Evolutionary conservation across 2,113 vertebrate species (phyloP).

Genomic region (Spea bombifrons): DNA sequence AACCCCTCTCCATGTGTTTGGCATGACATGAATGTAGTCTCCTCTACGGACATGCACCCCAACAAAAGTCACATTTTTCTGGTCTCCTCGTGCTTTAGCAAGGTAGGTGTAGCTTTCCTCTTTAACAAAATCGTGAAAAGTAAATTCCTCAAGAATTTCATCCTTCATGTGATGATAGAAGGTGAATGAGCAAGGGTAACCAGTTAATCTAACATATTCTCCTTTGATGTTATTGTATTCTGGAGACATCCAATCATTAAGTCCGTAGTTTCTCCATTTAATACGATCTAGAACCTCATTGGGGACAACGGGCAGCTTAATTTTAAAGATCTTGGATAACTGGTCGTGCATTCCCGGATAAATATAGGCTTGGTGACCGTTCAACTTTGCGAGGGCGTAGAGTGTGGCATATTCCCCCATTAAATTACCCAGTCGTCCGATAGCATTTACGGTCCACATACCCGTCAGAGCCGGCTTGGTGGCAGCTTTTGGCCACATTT

Average conservation of each 20-base stretch:
- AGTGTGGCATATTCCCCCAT: constrained; percentile 62
- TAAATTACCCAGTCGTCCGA: constrained; percentile 59
- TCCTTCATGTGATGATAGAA: constrained; percentile 46
- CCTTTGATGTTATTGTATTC: constrained; percentile 39
- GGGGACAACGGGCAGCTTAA: constrained; percentile 8
- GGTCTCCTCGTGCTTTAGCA: neutral
- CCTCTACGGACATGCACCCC: constrained; percentile 46
- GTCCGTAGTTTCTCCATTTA: constrained; percentile 15
- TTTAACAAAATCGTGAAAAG: constrained; percentile 38
- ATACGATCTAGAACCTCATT: neutral
- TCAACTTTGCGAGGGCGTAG: constrained; percentile 55
- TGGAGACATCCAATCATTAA: constrained; percentile 46
- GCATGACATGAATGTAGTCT: constrained; percentile 45
- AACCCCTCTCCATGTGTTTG: constrained; percentile 49
- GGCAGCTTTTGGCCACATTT: neutral
- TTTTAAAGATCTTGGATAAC: constrained; percentile 23
- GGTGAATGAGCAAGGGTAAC: constrained; percentile 47
- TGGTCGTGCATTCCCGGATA: constrained; percentile 10
- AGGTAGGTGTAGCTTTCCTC: constrained; percentile 36
- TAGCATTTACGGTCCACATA: constrained; percentile 51
- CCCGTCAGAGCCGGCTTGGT: constrained; percentile 8
- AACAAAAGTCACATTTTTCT: constrained; percentile 47
- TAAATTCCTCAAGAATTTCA: constrained; percentile 45
- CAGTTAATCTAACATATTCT: constrained; percentile 24
- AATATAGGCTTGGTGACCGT: constrained; percentile 51